Percentiles rank a stretch among this genome's conserved stretches.
Conservation (phyloP, 2,888 invertebrate genomes). For the Tridacna gigas region DNA sequence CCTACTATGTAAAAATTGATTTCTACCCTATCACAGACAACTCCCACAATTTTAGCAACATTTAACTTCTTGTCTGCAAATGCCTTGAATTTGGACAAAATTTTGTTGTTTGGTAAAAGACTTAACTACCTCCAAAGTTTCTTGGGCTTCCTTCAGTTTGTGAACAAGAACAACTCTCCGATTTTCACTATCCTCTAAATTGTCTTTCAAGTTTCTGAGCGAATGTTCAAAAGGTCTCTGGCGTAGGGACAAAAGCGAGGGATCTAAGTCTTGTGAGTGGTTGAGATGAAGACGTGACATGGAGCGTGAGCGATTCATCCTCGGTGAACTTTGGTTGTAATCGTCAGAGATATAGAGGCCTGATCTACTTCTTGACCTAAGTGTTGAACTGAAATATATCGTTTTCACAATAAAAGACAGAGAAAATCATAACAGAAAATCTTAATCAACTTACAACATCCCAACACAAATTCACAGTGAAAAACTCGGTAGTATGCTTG, state of each 20-base stretch:
- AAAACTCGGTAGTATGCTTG: no score
- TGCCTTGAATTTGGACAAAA: no score
- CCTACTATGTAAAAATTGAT: no score
- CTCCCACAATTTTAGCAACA: no score
- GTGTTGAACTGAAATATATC: slow-evolving; percentile 69
- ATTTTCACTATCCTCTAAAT: slow-evolving; percentile 81
- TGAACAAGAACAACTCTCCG: slow-evolving; percentile 78
- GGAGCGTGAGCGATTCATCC: slow-evolving; percentile 73
- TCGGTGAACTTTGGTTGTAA: slow-evolving; percentile 61
- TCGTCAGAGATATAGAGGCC: slow-evolving; percentile 67
- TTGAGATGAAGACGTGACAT: slow-evolving; percentile 69
- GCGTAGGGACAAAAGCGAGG: slow-evolving; percentile 53
- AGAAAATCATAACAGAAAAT: no score
- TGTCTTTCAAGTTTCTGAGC: slow-evolving; percentile 66
- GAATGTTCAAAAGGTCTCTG: slow-evolving; percentile 66
- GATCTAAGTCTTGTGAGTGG: slow-evolving; percentile 64
- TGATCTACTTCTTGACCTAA: slow-evolving; percentile 66
- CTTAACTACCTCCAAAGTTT: slow-evolving; percentile 76
- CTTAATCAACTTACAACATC: no score
- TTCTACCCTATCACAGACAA: no score
- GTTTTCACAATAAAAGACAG: neutral
- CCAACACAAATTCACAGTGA: no score
- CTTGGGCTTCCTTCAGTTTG: slow-evolving; percentile 82
- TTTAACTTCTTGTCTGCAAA: no score
- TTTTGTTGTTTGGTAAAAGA: neutral